phyloP scores from a whole-genome alignment of 2,797 vertebrate species.

The Enteromius fasciolatus region DNA sequence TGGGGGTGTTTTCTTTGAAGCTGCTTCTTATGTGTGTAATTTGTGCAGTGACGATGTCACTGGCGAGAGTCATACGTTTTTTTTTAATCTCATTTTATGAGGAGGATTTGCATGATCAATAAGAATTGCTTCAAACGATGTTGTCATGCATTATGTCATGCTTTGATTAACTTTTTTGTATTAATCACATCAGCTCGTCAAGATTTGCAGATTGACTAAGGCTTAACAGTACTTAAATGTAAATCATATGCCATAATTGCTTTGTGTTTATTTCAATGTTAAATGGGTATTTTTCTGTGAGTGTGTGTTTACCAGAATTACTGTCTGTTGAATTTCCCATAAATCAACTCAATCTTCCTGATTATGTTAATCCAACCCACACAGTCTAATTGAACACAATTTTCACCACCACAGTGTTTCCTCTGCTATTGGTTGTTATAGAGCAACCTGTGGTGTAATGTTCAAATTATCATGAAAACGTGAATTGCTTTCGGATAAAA shows the following conservation, averaged over 20 bases:
- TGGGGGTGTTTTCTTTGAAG: conserved; percentile 7
- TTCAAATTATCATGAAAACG: neutral
- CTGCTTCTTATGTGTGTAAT: conserved; percentile 8
- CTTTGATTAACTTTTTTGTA: neutral
- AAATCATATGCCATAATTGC: conserved; percentile 1
- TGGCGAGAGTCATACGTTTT: neutral
- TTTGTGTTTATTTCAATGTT: conserved; percentile 5
- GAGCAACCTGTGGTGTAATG: neutral
- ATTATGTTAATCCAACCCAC: neutral
- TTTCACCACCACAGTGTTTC: neutral
- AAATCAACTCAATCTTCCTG: neutral
- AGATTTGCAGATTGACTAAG: conserved; percentile 1
- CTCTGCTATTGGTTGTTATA: neutral
- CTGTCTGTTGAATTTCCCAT: neutral
- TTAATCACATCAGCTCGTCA: neutral
- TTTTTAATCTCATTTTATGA: neutral
- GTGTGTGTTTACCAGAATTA: neutral
- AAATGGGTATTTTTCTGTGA: neutral
- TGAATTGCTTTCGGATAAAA: neutral
- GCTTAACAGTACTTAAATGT: neutral
- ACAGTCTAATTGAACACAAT: neutral
- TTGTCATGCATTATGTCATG: neutral
- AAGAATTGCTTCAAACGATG: conserved; percentile 23
- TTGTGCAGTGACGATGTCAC: neutral
- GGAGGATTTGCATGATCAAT: conserved; percentile 26